A percentile compares a stretch with the other conserved stretches of the same genome.
Conservation (phyloP, 1,140 invertebrate species). For the Hypothenemus hampei region DNA sequence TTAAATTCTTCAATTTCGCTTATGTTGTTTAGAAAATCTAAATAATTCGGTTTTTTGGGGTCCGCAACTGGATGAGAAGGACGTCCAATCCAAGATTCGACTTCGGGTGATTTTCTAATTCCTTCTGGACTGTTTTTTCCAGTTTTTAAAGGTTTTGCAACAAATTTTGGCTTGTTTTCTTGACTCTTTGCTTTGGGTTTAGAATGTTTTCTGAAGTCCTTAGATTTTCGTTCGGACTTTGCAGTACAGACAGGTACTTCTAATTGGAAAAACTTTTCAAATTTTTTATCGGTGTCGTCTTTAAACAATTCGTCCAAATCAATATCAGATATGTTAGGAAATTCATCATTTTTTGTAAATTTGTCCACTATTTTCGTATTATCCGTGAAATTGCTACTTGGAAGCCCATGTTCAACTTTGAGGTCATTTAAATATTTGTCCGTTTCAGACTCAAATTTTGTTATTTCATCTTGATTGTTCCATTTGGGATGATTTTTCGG, state of each 20-base stretch:
- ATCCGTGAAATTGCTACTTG: slow-evolving; percentile 24
- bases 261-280: slow-evolving; percentile 30
- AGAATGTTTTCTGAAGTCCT: slow-evolving; percentile 11
- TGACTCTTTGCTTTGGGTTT: slow-evolving; percentile 12
- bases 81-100: slow-evolving; percentile 31
- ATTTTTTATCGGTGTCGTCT: slow-evolving; percentile 28
- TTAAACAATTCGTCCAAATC: slow-evolving; percentile 33
- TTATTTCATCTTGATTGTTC: slow-evolving; percentile 11
- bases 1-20: slow-evolving; percentile 29
- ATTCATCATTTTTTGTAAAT: slow-evolving; percentile 19
- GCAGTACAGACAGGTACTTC: slow-evolving; percentile 1
- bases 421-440: slow-evolving; percentile 30
- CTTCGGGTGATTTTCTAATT: slow-evolving; percentile 17
- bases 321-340: slow-evolving; percentile 30
- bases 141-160: slow-evolving; percentile 22
- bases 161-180: slow-evolving; percentile 26
- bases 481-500: neutral
- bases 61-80: neutral
- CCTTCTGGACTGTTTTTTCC: slow-evolving; percentile 18
- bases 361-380: slow-evolving; percentile 30
- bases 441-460: slow-evolving; percentile 23
- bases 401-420: slow-evolving; percentile 17
- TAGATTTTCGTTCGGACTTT: neutral
- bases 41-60: slow-evolving; percentile 33
- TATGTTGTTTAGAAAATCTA: slow-evolving; percentile 35